Evolutionary conservation across 2,797 vertebrate species (phyloP).

Genomic region (Myotis pilosus): DNA sequence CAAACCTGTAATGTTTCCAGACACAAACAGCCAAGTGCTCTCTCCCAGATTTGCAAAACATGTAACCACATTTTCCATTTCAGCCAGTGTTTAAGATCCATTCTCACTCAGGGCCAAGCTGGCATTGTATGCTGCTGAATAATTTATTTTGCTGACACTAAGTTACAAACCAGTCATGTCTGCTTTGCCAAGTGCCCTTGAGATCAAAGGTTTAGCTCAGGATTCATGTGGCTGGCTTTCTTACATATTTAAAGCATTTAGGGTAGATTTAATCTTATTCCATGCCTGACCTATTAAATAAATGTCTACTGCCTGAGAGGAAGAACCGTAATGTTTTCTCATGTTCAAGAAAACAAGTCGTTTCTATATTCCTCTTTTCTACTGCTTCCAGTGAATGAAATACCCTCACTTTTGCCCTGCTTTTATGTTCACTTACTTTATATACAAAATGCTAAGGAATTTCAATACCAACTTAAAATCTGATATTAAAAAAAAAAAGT

Average conservation of each 20-base stretch:
- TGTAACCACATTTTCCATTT: neutral
- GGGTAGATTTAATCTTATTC: conserved; percentile 45
- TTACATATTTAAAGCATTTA: conserved; percentile 55
- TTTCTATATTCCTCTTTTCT: conserved; percentile 16
- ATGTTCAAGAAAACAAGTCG: neutral
- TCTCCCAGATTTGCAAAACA: neutral
- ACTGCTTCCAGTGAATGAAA: neutral
- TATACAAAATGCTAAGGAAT: neutral
- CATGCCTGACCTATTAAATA: conserved; percentile 55
- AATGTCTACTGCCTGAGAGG: conserved; percentile 1
- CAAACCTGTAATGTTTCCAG: neutral
- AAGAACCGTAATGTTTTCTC: conserved; percentile 30
- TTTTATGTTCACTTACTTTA: neutral
- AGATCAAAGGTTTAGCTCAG: conserved; percentile 53
- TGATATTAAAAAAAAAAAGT: neutral
- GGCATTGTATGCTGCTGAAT: neutral
- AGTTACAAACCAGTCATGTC: conserved; percentile 47
- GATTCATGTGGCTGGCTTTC: neutral
- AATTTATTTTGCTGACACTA: conserved; percentile 45
- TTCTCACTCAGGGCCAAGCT: neutral
- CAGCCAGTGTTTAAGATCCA: neutral
- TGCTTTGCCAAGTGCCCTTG: conserved; percentile 42
- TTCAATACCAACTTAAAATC: neutral
- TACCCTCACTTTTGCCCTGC: neutral
- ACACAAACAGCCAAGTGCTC: neutral